Evolutionary conservation across 1,140 invertebrate species (phyloP).

Genomic region (Gonatopus flavifemur): DNA sequence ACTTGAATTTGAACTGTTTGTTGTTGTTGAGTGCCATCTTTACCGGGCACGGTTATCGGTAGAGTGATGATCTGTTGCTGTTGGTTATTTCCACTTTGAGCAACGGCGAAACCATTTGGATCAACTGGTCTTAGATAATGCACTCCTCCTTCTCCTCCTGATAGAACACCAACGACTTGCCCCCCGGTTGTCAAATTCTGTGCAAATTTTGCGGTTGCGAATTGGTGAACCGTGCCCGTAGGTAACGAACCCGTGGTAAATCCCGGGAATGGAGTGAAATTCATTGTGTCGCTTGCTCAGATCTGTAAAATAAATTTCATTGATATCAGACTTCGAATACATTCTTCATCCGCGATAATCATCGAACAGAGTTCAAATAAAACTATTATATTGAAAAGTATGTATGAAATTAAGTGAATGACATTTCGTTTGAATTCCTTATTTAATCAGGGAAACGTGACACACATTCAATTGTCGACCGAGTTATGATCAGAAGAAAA

Average conservation of each 20-base stretch:
- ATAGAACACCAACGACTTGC: slow-evolving; percentile 62
- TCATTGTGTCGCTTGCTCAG: slow-evolving; percentile 59
- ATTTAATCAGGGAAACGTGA: too few relatives aligned
- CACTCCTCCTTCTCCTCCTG: slow-evolving; percentile 70
- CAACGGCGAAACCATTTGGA: slow-evolving; percentile 60
- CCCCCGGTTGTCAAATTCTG: slow-evolving; percentile 64
- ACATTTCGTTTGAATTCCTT: too few relatives aligned
- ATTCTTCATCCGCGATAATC: too few relatives aligned
- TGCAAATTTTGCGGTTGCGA: slow-evolving; percentile 66
- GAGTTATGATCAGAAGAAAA: too few relatives aligned
- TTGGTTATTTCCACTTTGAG: slow-evolving; percentile 52
- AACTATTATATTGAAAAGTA: too few relatives aligned
- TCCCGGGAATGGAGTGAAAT: slow-evolving; percentile 69
- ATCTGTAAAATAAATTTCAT: too few relatives aligned
- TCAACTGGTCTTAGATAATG: slow-evolving; percentile 74
- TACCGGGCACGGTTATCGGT: slow-evolving; percentile 74
- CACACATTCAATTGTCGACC: too few relatives aligned
- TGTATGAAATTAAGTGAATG: too few relatives aligned
- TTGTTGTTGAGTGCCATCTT: slow-evolving; percentile 70
- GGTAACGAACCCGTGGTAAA: slow-evolving; percentile 65
- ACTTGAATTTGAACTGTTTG: slow-evolving; percentile 79
- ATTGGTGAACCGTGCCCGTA: slow-evolving; percentile 68
- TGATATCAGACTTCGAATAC: too few relatives aligned
- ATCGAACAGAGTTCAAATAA: too few relatives aligned
- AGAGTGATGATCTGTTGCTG: slow-evolving; percentile 70